These are phyloP conservation scores for Andrena cerasifolii DNA, from an alignment of 1,140 invertebrate genomes.

Conservation along the genomic window DNA sequence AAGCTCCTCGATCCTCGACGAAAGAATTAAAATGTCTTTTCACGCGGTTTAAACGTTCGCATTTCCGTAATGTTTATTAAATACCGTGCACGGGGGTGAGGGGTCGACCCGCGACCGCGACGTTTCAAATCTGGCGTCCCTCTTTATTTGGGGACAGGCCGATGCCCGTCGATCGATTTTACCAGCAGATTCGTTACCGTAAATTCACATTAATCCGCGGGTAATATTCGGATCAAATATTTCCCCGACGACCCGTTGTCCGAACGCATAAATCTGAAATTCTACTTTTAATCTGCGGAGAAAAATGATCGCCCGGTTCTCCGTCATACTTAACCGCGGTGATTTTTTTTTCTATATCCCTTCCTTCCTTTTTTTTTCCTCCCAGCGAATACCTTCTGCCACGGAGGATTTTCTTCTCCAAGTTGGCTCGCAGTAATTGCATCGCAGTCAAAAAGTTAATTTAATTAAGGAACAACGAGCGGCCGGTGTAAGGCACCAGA, in stretches of 20 bases:
- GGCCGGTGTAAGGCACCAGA: slow-evolving; percentile 7
- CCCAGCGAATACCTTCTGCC: neutral
- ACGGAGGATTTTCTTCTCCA: slow-evolving; percentile 23
- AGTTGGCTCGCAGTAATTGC: slow-evolving; percentile 26
- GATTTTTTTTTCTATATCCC: slow-evolving; percentile 37
- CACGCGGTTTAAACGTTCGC: too few relatives aligned
- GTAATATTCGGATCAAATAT: slow-evolving; percentile 24
- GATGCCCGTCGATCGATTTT: neutral
- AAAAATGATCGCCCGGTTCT: slow-evolving; percentile 14
- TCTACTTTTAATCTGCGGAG: slow-evolving; percentile 26
- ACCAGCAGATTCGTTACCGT: neutral
- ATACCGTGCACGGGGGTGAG: neutral
- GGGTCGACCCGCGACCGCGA: neutral
- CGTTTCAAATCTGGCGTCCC: neutral
- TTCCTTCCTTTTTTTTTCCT: too few relatives aligned
- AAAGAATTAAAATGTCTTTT: too few relatives aligned
- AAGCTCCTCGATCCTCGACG: too few relatives aligned
- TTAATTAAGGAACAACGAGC: slow-evolving; percentile 41
- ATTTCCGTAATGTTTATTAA: too few relatives aligned
- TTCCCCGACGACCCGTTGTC: neutral
- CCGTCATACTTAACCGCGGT: slow-evolving; percentile 38
- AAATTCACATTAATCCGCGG: slow-evolving; percentile 21
- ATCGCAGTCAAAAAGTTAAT: slow-evolving; percentile 32
- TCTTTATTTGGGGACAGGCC: too few relatives aligned
- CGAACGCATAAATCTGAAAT: slow-evolving; percentile 12